Percentiles rank a stretch among this genome's conserved stretches.
Conservation (phyloP, 2,113 vertebrate genomes). For the Ondatra zibethicus region DNA sequence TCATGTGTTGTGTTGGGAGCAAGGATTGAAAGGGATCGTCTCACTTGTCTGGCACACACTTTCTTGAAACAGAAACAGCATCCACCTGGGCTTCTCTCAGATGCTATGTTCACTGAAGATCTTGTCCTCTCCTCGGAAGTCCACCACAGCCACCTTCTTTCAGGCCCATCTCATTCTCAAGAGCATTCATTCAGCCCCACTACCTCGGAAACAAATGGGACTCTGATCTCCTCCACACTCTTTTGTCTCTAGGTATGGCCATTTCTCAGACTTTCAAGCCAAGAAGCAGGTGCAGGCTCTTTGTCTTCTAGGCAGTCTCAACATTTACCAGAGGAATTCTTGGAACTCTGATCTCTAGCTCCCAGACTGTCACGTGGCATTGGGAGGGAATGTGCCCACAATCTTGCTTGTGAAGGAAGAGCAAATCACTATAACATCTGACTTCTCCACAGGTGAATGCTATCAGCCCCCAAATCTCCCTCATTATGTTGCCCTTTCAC, state of each 20-base stretch:
- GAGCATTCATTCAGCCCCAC: not conserved
- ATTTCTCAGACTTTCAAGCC: conserved; percentile 23
- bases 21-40: not conserved
- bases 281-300: not conserved
- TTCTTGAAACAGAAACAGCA: not conserved
- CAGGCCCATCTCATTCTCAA: not conserved
- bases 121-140: not conserved
- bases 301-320: not conserved
- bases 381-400: not conserved
- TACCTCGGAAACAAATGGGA: not conserved
- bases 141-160: not conserved
- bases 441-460: not conserved
- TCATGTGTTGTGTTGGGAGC: not conserved
- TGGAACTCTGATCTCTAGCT: not conserved
- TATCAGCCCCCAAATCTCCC: not conserved
- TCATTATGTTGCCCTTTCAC: not conserved
- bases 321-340: not conserved
- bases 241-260: not conserved
- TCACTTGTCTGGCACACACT: not conserved
- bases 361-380: not conserved
- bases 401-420: not conserved
- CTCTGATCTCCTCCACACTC: not conserved
- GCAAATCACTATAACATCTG: not conserved
- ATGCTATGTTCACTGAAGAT: not conserved
- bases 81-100: too few relatives aligned